phyloP scores from a whole-genome alignment of 2,888 invertebrate genomes.

The Metellina segmentata region DNA sequence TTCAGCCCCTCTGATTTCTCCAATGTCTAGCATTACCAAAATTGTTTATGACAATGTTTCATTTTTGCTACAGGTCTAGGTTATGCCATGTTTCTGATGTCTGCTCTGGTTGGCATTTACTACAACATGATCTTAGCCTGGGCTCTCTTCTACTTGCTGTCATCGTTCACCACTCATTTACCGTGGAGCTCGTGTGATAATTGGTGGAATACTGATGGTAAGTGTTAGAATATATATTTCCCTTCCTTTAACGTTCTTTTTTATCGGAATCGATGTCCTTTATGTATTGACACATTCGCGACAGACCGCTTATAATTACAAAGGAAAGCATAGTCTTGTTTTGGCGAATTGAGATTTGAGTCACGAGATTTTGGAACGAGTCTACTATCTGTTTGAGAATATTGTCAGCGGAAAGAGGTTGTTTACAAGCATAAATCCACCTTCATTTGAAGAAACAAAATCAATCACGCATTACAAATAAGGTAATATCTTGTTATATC shows the following conservation, averaged over 20 bases:
- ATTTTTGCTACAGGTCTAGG: slow-evolving; percentile 82
- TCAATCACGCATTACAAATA: not conserved
- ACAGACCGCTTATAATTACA: too few relatives aligned
- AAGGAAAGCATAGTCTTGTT: too few relatives aligned
- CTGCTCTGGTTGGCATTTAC: slow-evolving; percentile 83
- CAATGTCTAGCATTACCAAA: not conserved
- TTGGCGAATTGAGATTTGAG: too few relatives aligned
- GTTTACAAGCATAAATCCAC: not conserved
- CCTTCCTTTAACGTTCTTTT: not conserved
- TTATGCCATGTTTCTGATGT: slow-evolving; percentile 83
- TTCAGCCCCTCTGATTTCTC: not conserved
- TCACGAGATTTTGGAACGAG: not conserved
- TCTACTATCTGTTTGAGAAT: not conserved
- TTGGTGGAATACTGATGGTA: slow-evolving; percentile 82
- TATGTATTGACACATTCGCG: too few relatives aligned
- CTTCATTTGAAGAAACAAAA: not conserved
- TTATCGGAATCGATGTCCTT: not conserved
- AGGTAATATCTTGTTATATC: not conserved
- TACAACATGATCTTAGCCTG: slow-evolving; percentile 84
- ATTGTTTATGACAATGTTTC: not conserved
- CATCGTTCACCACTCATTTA: slow-evolving; percentile 81
- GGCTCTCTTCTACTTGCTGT: slow-evolving; percentile 83
- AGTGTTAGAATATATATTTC: slow-evolving; percentile 16
- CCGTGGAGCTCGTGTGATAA: slow-evolving; percentile 82
- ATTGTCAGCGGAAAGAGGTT: not conserved